Conservation (phyloP, 2,888 invertebrate species). For the Sisyra nigra region DNA sequence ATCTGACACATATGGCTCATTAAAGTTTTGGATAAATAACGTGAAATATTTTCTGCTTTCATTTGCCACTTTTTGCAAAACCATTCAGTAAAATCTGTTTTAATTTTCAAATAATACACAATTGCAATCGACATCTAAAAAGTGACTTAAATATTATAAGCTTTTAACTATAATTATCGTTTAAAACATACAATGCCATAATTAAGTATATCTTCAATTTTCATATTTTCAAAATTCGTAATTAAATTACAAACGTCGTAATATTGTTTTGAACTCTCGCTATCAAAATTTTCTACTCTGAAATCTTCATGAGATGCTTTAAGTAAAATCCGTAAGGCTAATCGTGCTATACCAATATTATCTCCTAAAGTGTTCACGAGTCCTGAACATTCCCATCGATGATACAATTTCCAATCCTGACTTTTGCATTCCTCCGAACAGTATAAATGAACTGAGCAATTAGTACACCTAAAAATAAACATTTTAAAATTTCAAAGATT, state of each 20-base stretch:
- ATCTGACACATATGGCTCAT: conserved; percentile 67
- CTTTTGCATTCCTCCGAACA: conserved; percentile 47
- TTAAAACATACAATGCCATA: conserved; percentile 41
- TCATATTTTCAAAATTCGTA: conserved; percentile 55
- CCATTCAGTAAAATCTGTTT: conserved; percentile 44
- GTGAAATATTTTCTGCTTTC: conserved; percentile 23
- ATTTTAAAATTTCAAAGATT: no score
- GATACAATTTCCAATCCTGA: conserved; percentile 37
- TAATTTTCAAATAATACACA: conserved; percentile 42
- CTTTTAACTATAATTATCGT: not conserved
- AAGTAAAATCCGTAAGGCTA: conserved; percentile 55
- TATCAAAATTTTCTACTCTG: conserved; percentile 20
- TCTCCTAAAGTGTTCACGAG: conserved; percentile 43
- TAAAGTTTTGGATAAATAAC: conserved; percentile 47
- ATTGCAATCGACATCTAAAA: conserved; percentile 50
- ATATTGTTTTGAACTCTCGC: conserved; percentile 32
- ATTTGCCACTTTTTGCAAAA: conserved; percentile 26
- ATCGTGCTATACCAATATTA: conserved; percentile 61
- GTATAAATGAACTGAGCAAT: conserved; percentile 49
- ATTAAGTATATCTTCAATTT: conserved; percentile 45
- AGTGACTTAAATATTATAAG: conserved; percentile 9
- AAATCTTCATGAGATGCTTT: conserved; percentile 21
- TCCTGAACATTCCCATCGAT: conserved; percentile 57
- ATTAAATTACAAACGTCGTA: conserved; percentile 53
- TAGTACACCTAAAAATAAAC: conserved; percentile 36